A percentile compares a stretch with the other conserved stretches of the same genome.
Conservation (phyloP, 2,797 vertebrate species). For the Amblyraja radiata region DNA sequence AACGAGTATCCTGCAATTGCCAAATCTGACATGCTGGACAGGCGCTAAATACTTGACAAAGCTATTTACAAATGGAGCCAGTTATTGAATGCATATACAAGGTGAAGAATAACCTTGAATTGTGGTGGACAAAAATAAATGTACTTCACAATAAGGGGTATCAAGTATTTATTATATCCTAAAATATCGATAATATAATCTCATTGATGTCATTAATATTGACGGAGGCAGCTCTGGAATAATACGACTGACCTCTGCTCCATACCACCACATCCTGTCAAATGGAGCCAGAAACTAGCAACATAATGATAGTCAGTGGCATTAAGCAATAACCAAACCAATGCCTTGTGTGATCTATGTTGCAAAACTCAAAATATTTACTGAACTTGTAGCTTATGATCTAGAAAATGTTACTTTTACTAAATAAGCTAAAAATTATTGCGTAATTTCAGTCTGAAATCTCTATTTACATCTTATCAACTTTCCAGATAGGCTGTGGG, state of each 20-base stretch:
- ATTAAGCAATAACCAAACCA: neutral
- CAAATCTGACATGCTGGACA: neutral
- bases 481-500: neutral
- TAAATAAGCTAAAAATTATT: neutral
- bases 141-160: neutral
- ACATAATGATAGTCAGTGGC: neutral
- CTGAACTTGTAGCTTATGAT: neutral
- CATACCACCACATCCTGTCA: conserved; percentile 23
- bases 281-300: conserved; percentile 13
- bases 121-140: conserved; percentile 15
- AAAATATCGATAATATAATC: conserved; percentile 12
- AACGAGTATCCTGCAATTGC: neutral
- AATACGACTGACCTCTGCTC: conserved; percentile 14
- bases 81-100: conserved; percentile 19
- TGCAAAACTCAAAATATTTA: neutral
- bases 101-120: neutral
- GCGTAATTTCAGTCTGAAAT: neutral
- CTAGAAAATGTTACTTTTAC: neutral
- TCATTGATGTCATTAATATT: conserved; percentile 10
- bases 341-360: neutral
- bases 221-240: neutral
- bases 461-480: neutral
- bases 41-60: neutral
- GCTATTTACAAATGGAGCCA: neutral
- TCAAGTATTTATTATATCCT: conserved; percentile 22